Evolutionary conservation across 2,888 invertebrate genomes (phyloP).

Genomic region (Drosophila austrosaltans): DNA sequence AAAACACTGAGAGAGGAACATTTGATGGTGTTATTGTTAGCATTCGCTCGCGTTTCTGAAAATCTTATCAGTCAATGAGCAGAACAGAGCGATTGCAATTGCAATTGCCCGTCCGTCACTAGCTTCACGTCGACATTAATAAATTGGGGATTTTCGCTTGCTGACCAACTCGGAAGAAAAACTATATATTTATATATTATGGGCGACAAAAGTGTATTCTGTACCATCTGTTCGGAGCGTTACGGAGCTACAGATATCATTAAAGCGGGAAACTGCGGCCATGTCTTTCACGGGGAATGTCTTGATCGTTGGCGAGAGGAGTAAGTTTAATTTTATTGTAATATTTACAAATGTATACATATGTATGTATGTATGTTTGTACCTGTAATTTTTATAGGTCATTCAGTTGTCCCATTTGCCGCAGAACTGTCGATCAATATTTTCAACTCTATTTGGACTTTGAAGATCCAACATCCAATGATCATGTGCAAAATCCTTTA

Average conservation of each 20-base stretch:
- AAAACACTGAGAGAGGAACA: neutral
- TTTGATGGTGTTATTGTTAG: neutral
- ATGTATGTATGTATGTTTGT: neutral
- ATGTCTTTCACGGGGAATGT: conserved; percentile 59
- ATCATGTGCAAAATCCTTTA: conserved; percentile 5
- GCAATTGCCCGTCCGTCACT: neutral
- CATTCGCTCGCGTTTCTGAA: neutral
- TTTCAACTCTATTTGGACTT: conserved; percentile 65
- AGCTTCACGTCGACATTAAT: neutral
- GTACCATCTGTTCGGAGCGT: conserved; percentile 57
- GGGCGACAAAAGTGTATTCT: conserved; percentile 34
- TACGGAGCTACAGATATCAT: conserved; percentile 45
- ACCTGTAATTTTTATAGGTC: conserved; percentile 47
- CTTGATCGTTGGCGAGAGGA: conserved; percentile 55
- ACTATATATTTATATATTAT: conserved; percentile 5
- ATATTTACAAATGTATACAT: neutral
- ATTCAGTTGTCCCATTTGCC: conserved; percentile 71
- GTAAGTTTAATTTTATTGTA: conserved; percentile 45
- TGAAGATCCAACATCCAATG: conserved; percentile 39
- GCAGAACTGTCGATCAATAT: conserved; percentile 29
- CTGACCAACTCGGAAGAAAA: conserved; percentile 29
- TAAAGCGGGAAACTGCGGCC: conserved; percentile 54
- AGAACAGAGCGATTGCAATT: neutral
- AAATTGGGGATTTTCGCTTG: conserved; percentile 8
- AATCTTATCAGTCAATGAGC: conserved; percentile 10